Evolutionary conservation across 2,797 vertebrate species (phyloP), one percentile per base, ranked within the genome.

Genomic region (Mormyrus proboscirostris): DNA sequence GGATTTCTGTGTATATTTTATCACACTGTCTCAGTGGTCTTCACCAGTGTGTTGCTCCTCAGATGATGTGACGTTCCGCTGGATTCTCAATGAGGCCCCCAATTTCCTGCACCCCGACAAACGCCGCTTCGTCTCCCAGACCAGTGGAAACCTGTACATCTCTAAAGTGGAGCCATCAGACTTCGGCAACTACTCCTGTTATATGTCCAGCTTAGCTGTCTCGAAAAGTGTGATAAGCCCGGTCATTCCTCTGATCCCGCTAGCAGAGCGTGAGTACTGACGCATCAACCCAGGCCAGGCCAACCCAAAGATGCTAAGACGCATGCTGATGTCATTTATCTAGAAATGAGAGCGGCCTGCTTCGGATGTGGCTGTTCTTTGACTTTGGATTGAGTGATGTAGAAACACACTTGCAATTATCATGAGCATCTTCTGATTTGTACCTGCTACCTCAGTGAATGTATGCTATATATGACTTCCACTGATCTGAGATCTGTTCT

Each of bases 201-300:
- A 99, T 83, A 98, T 99, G 59, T 98, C 97, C 88, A 99, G 98
- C 90, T 98, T 98, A 88, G 95, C 97, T 9, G 97, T 97, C 59
- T 97, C 98, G 25, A 98, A 99, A 95, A 99, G 98, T 0, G 98
- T 99, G 86, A 99, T 99, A 95, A 99, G 98, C 94, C 99, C 97
- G 94, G 98, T 97, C 90, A 99, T 98, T 92, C 95, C 97, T 2
- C 97, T 99, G 91, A 96, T 98, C 90, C 98, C 98, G 0, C 94
- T 96, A 90, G 91, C 96, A 0, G 98, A 98, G 44, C 96, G 98
- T 99, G 92, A 95, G 96, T 95, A 12, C 7, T 50, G 47, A 33
- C 87, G 0, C 12, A 2, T 3, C 79, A 83, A 16, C 38, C 41
- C 14, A 12, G 2, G 0, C 1, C 38, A 12, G 2, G 0, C 1